Evolutionary conservation across 2,113 vertebrate genomes (phyloP).

Genomic region (Vidua macroura): DNA sequence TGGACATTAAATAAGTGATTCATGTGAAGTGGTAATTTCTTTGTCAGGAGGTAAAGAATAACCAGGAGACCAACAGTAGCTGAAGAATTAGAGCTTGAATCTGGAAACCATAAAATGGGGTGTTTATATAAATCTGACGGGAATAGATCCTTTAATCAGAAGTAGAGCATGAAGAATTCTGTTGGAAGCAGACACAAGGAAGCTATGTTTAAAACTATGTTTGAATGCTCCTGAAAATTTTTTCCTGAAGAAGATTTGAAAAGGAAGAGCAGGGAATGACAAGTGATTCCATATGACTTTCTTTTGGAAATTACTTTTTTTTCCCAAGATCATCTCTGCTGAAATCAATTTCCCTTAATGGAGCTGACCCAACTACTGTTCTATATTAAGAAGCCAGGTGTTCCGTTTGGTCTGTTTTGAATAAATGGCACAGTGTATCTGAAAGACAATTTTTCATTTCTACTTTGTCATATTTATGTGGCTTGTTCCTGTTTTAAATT

Average conservation of each 20-base stretch:
- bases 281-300: conserved; percentile 31
- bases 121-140: conserved; percentile 8
- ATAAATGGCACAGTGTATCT: conserved; percentile 3
- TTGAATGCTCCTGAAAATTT: conserved; percentile 1
- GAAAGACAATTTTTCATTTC: not conserved
- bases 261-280: not conserved
- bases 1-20: not conserved
- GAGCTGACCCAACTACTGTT: conserved; percentile 27
- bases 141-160: conserved; percentile 32
- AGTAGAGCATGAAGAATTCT: conserved; percentile 3
- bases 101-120: not conserved
- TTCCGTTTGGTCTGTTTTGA: conserved; percentile 33
- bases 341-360: conserved; percentile 41
- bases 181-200: not conserved
- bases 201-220: not conserved
- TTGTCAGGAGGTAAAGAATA: not conserved
- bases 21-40: not conserved
- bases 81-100: not conserved
- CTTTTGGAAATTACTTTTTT: not conserved
- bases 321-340: not conserved
- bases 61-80: not conserved
- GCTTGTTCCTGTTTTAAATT: conserved; percentile 12
- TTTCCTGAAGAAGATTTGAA: conserved; percentile 3
- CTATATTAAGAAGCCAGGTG: conserved; percentile 31
- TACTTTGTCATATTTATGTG: conserved; percentile 12